Base-by-base conservation (phyloP, 2,888 invertebrate species). In the Epinotia brunnichana region DNA sequence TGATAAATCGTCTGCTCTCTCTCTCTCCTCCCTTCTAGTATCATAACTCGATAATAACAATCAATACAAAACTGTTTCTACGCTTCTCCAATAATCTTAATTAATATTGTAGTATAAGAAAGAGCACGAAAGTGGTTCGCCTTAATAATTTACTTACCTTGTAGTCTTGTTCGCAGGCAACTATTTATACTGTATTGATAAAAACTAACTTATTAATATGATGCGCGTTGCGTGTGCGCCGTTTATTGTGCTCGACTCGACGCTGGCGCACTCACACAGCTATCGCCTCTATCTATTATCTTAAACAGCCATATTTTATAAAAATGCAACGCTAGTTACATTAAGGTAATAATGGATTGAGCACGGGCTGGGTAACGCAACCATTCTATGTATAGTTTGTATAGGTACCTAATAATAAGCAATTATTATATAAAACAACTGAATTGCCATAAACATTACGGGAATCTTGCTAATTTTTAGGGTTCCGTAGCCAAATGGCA, bases 121-220 rank as follows among this genome's bases (percentile, higher is more conserved):
- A 21, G 41, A 61, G 5, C 44, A 44, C 44, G 15, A 57, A 62
- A 73, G 72, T 24, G 39, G 24, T 57, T 73, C 72, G 51, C 72
- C 72, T 73, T 73, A 73, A 73, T 56, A 68, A 68, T 62, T 61
- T 66, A 71, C 71, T 71, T 67, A 73, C 72, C 62, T 73, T 73
- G 72, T 68, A 60, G 67, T 59, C 24, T 56, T 64, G 69, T 74
- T 74, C 71, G 67, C 74, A 71, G 51, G 72, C 72, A 74, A 76
- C 77, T 77, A 75, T 78, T 75, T 73, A 77, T 78, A 78, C 77
- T 77, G 77, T 78, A 83, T 83, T 84, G 81, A 83, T 86, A 85
- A 86, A 85, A 86, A 85, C 73, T 75, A 80, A 81, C 80, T 83
- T 85, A 85, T 85, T 85, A 85, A 85, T 85, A 87, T 85, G 82